Base-by-base conservation (phyloP, 1,140 invertebrate species). In the Ooceraea biroi region DNA sequence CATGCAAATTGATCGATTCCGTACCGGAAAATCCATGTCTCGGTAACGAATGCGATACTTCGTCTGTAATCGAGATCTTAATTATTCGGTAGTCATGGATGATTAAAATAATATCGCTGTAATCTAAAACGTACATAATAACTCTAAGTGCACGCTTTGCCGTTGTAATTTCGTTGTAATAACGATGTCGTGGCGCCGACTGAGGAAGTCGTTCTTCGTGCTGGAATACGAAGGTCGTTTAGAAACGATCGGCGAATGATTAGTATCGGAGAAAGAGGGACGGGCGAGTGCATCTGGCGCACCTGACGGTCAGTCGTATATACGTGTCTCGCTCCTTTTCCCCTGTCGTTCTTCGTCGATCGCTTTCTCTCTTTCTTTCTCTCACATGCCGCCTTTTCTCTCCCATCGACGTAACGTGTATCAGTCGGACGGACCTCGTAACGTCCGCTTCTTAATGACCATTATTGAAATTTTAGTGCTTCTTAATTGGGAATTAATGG, bases 401-500 rank as follows among this genome's bases (percentile, higher is more conserved):
- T 90, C 90, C 91, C 90, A 89, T 90, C 86, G 68, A 25, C 83
- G 73, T 69, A 88, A 91, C 78, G 87, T 60, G 71, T 90, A 86
- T 85, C 80, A 69, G 72, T 80, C 85, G 87, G 92, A 85, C 88
- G 86, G 90, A 85, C 88, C 89, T 91, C 86, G 88, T 92, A 94
- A 94, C 93, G 92, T 94, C 91, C 93, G 92, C 87, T 94, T 89
- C 90, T 93, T 94, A 94, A 94, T 92, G 93, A 93, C 91, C 93
- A 93, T 94, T 94, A 94, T 94, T 94, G 93, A 94, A 94, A 94
- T 94, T 94, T 94, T 94, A 94, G 89, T 92, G 90, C 90, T 85
- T 92, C 92, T 94, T 94, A 94, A 94, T 94, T 94, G 92, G 90
- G 93, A 94, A 93, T 93, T 94, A 94, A 94, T 93, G 92, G 88